Percentiles rank a stretch among this genome's conserved stretches.
Conservation (phyloP, 2,888 invertebrate genomes). For the Elysia crispata region DNA sequence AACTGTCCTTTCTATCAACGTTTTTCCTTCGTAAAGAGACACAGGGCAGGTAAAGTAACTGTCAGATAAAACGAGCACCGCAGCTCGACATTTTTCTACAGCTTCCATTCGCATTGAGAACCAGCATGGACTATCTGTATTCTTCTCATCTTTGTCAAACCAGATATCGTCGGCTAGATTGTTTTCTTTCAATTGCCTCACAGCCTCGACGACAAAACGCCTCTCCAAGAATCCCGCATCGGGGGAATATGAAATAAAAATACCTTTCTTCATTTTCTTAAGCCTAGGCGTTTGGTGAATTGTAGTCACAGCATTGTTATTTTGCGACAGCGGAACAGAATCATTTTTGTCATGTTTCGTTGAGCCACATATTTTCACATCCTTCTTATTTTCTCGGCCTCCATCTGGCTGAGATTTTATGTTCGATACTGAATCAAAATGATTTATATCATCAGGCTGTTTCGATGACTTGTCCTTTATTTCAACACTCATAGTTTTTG, state of each 20-base stretch:
- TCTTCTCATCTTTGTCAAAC: slow-evolving; percentile 76
- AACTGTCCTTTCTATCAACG: slow-evolving; percentile 69
- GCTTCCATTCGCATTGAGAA: slow-evolving; percentile 75
- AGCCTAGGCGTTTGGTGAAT: slow-evolving; percentile 21
- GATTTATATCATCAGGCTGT: slow-evolving; percentile 34
- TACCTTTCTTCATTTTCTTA: slow-evolving; percentile 68
- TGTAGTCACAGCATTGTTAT: background rate
- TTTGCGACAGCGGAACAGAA: background rate
- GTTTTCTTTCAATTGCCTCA: slow-evolving; percentile 74
- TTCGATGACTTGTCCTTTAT: slow-evolving; percentile 52
- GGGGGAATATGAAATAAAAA: slow-evolving; percentile 75
- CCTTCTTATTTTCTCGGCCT: slow-evolving; percentile 27
- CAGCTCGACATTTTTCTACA: slow-evolving; percentile 73
- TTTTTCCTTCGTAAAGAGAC: slow-evolving; percentile 74
- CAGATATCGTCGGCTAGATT: slow-evolving; percentile 75
- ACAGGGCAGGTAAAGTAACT: slow-evolving; percentile 74
- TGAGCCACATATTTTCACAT: background rate
- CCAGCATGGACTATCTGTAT: slow-evolving; percentile 75
- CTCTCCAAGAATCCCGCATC: slow-evolving; percentile 75
- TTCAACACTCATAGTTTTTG: slow-evolving; percentile 49
- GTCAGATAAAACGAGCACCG: slow-evolving; percentile 72
- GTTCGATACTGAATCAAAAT: slow-evolving; percentile 45
- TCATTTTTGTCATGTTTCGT: slow-evolving; percentile 20
- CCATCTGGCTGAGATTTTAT: slow-evolving; percentile 59
- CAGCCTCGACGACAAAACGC: slow-evolving; percentile 74